Percentiles rank a stretch among this genome's conserved stretches.
These are phyloP conservation scores for Phoxinus dragarum DNA, from an alignment of 2,797 vertebrate species.

Conservation along the genomic window DNA sequence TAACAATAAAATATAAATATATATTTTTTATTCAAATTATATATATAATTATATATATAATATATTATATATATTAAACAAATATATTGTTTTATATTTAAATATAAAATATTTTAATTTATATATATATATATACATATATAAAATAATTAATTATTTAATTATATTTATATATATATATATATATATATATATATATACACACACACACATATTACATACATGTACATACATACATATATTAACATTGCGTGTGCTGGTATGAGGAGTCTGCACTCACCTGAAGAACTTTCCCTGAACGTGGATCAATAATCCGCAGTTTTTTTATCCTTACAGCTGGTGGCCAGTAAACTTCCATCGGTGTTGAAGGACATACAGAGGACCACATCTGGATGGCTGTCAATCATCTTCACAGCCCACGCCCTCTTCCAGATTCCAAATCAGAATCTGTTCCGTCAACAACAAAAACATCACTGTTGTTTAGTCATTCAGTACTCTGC, in stretches of 20 bases:
- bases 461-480: background rate
- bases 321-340: slow-evolving; percentile 86
- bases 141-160: no score
- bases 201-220: no score
- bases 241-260: background rate
- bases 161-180: no score
- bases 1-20: background rate
- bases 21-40: background rate
- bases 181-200: background rate
- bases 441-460: slow-evolving; percentile 75
- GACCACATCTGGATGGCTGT: slow-evolving; percentile 84
- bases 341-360: slow-evolving; percentile 84
- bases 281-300: slow-evolving; percentile 84
- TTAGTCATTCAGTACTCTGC: background rate
- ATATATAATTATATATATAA: no score
- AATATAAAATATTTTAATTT: no score
- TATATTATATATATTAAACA: no score
- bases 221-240: background rate
- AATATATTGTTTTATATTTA: no score
- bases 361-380: slow-evolving; percentile 88
- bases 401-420: slow-evolving; percentile 87
- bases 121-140: no score
- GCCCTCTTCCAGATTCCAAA: slow-evolving; percentile 86
- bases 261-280: slow-evolving; percentile 58
- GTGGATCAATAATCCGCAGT: slow-evolving; percentile 83